Evolutionary conservation across 1,140 invertebrate species (phyloP).

Genomic region (Hetaerina americana): DNA sequence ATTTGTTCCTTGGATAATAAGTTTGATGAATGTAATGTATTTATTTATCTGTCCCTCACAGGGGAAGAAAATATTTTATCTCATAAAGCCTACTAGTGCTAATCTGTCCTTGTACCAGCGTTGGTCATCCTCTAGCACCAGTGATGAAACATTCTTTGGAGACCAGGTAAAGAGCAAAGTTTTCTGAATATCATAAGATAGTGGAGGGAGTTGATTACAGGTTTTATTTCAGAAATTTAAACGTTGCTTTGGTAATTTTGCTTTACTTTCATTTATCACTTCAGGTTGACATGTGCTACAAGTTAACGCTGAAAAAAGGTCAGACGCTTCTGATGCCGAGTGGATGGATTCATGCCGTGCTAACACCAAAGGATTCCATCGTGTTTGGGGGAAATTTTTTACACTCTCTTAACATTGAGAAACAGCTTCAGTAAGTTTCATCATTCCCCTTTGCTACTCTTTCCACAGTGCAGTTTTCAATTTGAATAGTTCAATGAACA

Average conservation of each 20-base stretch:
- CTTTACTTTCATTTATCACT: slow-evolving; percentile 14
- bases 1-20: too few relatives aligned
- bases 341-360: slow-evolving; percentile 90
- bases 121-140: slow-evolving; percentile 69
- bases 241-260: slow-evolving; percentile 6
- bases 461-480: too few relatives aligned
- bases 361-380: slow-evolving; percentile 75
- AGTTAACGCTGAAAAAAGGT: slow-evolving; percentile 56
- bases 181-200: neutral
- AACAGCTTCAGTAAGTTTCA: slow-evolving; percentile 61
- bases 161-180: slow-evolving; percentile 47
- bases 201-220: neutral
- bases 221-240: slow-evolving; percentile 10
- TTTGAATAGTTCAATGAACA: too few relatives aligned
- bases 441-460: neutral
- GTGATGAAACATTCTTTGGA: slow-evolving; percentile 75
- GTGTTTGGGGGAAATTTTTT: slow-evolving; percentile 92
- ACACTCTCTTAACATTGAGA: slow-evolving; percentile 69
- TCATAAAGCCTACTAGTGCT: slow-evolving; percentile 65
- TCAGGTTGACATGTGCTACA: slow-evolving; percentile 59
- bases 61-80: slow-evolving; percentile 81
- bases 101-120: slow-evolving; percentile 72
- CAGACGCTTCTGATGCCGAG: slow-evolving; percentile 84
- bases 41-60: slow-evolving; percentile 19
- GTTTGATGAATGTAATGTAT: too few relatives aligned